Base-by-base conservation (phyloP, 2,888 invertebrate genomes). In the Cephus sareptanus region DNA sequence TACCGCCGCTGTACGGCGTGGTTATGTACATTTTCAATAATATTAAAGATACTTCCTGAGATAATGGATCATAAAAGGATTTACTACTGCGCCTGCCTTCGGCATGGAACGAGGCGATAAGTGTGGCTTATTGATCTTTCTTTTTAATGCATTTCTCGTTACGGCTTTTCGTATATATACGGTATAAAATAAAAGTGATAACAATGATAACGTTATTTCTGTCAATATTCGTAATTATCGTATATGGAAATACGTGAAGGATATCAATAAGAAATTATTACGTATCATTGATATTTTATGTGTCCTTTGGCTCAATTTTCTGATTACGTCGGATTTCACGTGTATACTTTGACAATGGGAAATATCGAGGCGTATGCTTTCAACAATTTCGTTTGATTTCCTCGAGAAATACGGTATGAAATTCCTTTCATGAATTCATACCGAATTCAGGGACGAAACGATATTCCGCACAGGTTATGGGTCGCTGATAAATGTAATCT, bases 401-500 rank as follows among this genome's bases (percentile, higher is more conserved):
- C 9, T 69, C 75, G 15, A 74, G 75, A 71, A 74, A 75, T 69
- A 76, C 74, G 74, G 71, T 76, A 70, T 35, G 73, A 76, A 34
- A 30, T 40, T 74, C 74, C 69, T 73, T 74, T n/a, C 73, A 30
- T 75, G 33, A 81, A 83, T 81, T 76, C 78, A 75, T 81, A 77
- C 37, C 70, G 76, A 78, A 83, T 79, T 81, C 80, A 56, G 34
- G 81, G 79, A 77, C 40, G 76, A 77, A 80, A 81, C 79, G 83
- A 83, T 82, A 81, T 84, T 83, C 80, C 77, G 75, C 76, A 68
- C 15, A 40, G 79, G 81, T 78, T 74, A 78, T 34, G 79, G 76
- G 34, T 75, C 81, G 83, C 82, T 86, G 85, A 87, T 87, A 83
- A 87, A 87, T 85, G 85, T 83, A 83, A 85, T 78, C 77, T 79